Evolutionary conservation across 2,797 vertebrate species (phyloP).

Genomic region (Lycodopsis pacificus): DNA sequence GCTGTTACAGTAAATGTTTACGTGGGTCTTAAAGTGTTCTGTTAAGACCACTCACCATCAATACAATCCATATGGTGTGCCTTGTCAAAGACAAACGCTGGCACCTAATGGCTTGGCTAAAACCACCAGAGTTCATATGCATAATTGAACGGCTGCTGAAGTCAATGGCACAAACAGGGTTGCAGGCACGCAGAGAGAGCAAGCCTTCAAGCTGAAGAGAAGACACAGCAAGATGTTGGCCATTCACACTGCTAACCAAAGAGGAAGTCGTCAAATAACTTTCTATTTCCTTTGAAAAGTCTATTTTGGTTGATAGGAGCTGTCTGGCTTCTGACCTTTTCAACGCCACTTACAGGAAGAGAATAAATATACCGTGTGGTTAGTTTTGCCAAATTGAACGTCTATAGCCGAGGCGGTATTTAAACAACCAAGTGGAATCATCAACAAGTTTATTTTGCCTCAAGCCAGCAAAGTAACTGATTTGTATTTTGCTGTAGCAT

Average conservation of each 20-base stretch:
- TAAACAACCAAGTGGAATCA: slow-evolving; percentile 30
- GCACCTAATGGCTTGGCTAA: slow-evolving; percentile 69
- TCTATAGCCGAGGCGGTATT: slow-evolving; percentile 1
- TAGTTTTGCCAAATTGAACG: slow-evolving; percentile 14
- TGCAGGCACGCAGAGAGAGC: slow-evolving; percentile 12
- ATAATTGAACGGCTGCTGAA: slow-evolving; percentile 58
- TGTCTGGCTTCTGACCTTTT: slow-evolving; percentile 32
- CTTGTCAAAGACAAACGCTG: slow-evolving; percentile 75
- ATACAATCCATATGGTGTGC: slow-evolving; percentile 77
- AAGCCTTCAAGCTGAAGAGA: slow-evolving; percentile 8
- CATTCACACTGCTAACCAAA: neutral
- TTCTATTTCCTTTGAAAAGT: slow-evolving; percentile 4
- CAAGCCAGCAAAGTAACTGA: slow-evolving; percentile 30
- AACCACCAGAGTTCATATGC: slow-evolving; percentile 50
- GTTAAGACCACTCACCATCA: slow-evolving; percentile 77
- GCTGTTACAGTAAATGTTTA: slow-evolving; percentile 80
- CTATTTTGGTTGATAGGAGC: neutral
- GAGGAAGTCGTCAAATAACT: neutral
- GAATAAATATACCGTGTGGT: slow-evolving; percentile 1
- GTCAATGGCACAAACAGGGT: slow-evolving; percentile 43
- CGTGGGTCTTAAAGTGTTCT: slow-evolving; percentile 74
- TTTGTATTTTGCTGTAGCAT: slow-evolving; percentile 38
- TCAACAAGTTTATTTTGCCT: neutral
- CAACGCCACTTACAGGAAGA: neutral
- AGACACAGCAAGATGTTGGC: neutral